These are phyloP conservation scores for Trichomycterus rosablanca DNA, from an alignment of 2,113 vertebrate genomes.

Conservation along the genomic window DNA sequence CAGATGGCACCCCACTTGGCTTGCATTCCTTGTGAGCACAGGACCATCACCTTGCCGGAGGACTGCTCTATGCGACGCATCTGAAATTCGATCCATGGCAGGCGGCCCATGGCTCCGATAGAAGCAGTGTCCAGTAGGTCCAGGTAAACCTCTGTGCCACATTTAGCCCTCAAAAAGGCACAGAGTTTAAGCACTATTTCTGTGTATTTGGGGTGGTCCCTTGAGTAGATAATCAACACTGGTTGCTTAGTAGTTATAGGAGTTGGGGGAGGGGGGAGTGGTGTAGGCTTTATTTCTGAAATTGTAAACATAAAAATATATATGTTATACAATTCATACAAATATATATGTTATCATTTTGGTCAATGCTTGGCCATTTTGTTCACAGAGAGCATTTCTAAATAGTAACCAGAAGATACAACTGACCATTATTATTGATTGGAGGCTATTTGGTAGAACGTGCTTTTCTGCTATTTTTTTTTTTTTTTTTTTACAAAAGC, in stretches of 20 bases:
- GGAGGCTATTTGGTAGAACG: too few species aligned
- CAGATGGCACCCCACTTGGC: slow-evolving; percentile 92
- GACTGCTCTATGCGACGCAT: slow-evolving; percentile 74
- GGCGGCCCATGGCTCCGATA: slow-evolving; percentile 73
- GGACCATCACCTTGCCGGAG: slow-evolving; percentile 80
- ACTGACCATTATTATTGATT: too few species aligned
- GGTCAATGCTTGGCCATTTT: too few species aligned
- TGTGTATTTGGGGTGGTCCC: slow-evolving; percentile 82
- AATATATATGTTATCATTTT: too few species aligned
- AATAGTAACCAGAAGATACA: too few species aligned
- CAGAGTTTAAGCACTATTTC: slow-evolving; percentile 88
- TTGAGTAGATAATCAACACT: slow-evolving; percentile 86
- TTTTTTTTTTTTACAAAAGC: too few species aligned
- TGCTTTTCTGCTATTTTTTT: too few species aligned
- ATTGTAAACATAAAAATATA: too few species aligned
- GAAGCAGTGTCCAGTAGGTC: slow-evolving; percentile 78
- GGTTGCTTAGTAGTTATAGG: slow-evolving; percentile 49
- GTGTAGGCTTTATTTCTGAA: neutral
- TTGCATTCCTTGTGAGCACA: slow-evolving; percentile 85
- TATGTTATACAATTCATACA: too few species aligned
- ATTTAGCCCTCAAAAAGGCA: slow-evolving; percentile 80
- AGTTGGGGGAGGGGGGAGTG: neutral
- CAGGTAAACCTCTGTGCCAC: slow-evolving; percentile 82
- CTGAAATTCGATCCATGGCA: slow-evolving; percentile 84
- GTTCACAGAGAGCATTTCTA: too few species aligned